phyloP scores from a whole-genome alignment of 2,888 invertebrate genomes.

The Horisme vitalbata region DNA sequence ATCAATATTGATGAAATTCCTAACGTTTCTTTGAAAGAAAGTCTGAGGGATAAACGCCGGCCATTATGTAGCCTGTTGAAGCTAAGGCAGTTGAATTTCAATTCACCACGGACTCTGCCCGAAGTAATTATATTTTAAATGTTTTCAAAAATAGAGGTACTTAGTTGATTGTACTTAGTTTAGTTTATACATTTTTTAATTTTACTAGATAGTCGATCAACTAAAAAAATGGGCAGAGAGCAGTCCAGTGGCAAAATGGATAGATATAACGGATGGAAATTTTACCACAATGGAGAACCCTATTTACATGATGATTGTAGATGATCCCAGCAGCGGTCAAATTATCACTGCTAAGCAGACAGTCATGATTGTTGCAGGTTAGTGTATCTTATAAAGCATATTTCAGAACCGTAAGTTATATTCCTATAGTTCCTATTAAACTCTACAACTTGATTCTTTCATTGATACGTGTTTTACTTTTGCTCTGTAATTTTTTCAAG shows the following conservation, averaged over 20 bases:
- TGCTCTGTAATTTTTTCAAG: conserved; percentile 36
- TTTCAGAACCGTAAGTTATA: too few relatives aligned
- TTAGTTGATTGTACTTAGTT: too few relatives aligned
- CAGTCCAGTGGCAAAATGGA: conserved; percentile 67
- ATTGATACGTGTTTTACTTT: too few relatives aligned
- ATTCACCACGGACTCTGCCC: conserved; percentile 59
- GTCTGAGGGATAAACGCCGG: conserved; percentile 25
- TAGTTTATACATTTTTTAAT: neutral
- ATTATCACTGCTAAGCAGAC: conserved; percentile 67
- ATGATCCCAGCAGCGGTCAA: conserved; percentile 74
- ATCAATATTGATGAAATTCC: conserved; percentile 1
- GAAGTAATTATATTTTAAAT: conserved; percentile 51
- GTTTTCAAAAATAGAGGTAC: neutral
- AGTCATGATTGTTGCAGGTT: conserved; percentile 74
- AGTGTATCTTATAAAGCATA: too few relatives aligned
- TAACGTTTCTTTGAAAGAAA: conserved; percentile 13
- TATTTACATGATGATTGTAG: conserved; percentile 72
- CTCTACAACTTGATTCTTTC: too few relatives aligned
- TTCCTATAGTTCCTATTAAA: too few relatives aligned
- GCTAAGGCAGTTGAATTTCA: conserved; percentile 57
- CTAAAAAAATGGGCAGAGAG: conserved; percentile 66
- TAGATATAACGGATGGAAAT: conserved; percentile 69
- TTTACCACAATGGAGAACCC: conserved; percentile 73
- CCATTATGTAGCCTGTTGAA: conserved; percentile 56
- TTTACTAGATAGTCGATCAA: conserved; percentile 59